These are phyloP conservation scores for crab-eating macaque (Macaca fascicularis) DNA, from an alignment of 2,113 vertebrate species.

Conservation along the genomic window T2T-MFA8v1.1 NC_088391.1:28969501-28970000, in stretches of 20 bases:
- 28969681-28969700: not conserved
- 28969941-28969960: not conserved
- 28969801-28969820: not conserved
- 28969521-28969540: not conserved
- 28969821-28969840: not conserved
- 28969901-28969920: not conserved
- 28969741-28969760: not conserved
- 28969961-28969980: not conserved
- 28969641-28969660: not conserved
- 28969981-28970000: not conserved
- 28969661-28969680: not conserved
- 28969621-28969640: not conserved
- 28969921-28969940: not conserved
- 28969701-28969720: not conserved
- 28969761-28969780: not conserved
- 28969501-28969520: not conserved
- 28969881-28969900: not conserved
- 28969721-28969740: not conserved
- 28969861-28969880: not conserved
- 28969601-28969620: not conserved
- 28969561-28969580: not conserved
- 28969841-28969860: not conserved
- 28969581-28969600: not conserved
- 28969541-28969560: not conserved
- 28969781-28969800: not conserved